Percentiles rank a stretch among this genome's conserved stretches.
Conservation (phyloP, 2,888 invertebrate genomes). For the Trilocha varians region DNA sequence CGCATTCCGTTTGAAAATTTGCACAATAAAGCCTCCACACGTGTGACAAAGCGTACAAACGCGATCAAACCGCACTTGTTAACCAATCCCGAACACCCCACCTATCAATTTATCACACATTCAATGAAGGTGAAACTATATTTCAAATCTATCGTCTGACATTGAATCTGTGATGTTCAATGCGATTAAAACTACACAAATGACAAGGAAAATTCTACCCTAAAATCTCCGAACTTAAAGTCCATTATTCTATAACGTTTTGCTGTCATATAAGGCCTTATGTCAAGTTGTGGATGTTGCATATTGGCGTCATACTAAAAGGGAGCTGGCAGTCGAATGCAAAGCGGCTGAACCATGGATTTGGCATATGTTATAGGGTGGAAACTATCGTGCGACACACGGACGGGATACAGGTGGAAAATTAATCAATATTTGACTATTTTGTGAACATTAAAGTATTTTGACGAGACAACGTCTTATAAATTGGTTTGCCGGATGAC, state of each 20-base stretch:
- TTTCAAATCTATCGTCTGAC: slow-evolving; percentile 62
- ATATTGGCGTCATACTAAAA: slow-evolving; percentile 69
- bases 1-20: slow-evolving; percentile 1
- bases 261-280: slow-evolving; percentile 21
- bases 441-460: too few species aligned
- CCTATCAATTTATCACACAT: slow-evolving; percentile 69
- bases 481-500: too few species aligned
- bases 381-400: slow-evolving; percentile 51
- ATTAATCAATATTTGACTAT: too few species aligned
- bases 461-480: too few species aligned
- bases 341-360: slow-evolving; percentile 70
- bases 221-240: not conserved
- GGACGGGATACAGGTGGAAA: slow-evolving; percentile 6
- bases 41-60: slow-evolving; percentile 22
- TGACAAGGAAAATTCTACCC: slow-evolving; percentile 8
- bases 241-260: slow-evolving; percentile 7
- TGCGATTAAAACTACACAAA: slow-evolving; percentile 24
- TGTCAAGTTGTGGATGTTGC: slow-evolving; percentile 31
- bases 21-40: slow-evolving; percentile 13
- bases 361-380: slow-evolving; percentile 71
- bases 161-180: slow-evolving; percentile 36
- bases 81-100: slow-evolving; percentile 62
- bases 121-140: slow-evolving; percentile 72
- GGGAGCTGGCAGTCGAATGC: slow-evolving; percentile 67
- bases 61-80: slow-evolving; percentile 54